These are phyloP conservation scores for Centropus unirufus DNA, from an alignment of 2,113 vertebrate genomes.

Conservation along the genomic window DNA sequence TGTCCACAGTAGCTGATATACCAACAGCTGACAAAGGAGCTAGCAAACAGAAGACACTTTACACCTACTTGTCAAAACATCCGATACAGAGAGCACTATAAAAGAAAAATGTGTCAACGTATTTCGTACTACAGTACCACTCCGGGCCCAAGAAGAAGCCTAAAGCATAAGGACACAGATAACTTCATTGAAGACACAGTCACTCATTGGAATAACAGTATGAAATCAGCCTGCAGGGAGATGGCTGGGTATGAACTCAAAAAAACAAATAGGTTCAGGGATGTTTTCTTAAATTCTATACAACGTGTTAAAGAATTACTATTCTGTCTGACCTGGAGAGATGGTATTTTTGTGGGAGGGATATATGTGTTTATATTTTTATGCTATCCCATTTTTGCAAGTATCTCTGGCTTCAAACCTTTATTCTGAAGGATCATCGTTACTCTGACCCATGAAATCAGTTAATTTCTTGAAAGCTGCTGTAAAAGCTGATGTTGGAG, in stretches of 20 bases:
- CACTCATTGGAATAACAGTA: background rate
- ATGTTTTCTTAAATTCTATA: slow-evolving; percentile 29
- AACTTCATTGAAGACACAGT: background rate
- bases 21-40: background rate
- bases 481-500: slow-evolving; percentile 35
- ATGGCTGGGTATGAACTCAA: background rate
- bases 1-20: background rate
- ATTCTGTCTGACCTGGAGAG: background rate
- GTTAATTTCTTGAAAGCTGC: slow-evolving; percentile 31
- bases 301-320: slow-evolving; percentile 12
- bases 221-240: slow-evolving; percentile 10
- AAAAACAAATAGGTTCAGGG: slow-evolving; percentile 28
- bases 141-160: slow-evolving; percentile 18
- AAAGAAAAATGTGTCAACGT: background rate
- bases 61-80: background rate
- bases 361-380: slow-evolving; percentile 35
- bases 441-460: slow-evolving; percentile 39
- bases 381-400: background rate
- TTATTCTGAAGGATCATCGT: slow-evolving; percentile 6
- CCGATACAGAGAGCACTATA: background rate
- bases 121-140: slow-evolving; percentile 37
- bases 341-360: slow-evolving; percentile 37
- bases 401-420: slow-evolving; percentile 16
- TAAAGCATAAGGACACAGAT: slow-evolving; percentile 40
- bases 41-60: slow-evolving; percentile 1